Base-by-base conservation (phyloP, 2,797 vertebrate species). In the Neoniphon sammara region DNA sequence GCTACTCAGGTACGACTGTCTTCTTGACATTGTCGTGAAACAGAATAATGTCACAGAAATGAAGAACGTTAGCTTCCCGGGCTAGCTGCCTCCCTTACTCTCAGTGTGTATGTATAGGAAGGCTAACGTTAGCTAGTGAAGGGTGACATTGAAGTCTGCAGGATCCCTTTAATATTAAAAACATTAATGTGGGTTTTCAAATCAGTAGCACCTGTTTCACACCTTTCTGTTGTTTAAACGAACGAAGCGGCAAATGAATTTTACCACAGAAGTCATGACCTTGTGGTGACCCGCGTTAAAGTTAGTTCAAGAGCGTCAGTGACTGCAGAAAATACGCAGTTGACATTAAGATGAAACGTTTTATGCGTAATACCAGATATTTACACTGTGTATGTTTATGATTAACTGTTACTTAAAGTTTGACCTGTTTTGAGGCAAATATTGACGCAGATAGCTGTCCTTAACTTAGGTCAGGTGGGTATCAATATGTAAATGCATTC, bases 271-370 rank as follows among this genome's bases (percentile, higher is more conserved):
- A 53, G 39, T 36, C 70, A 75, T 90, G 93, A 89, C 93, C 93
- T 94, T 94, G 92, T 50, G 61, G 78, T 91, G 93, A 93, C 93
- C 91, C 86, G 70, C 59, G 52, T 76, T 4, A 23, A 15, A 23
- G 42, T 68, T 36, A 7, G 31, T 87, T 87, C 70, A 55, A 4
- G 79, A 77, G 79, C 0, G 76, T 90, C 80, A 82, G 1, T 68
- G 8, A 4, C 46, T 78, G 81, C 78, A 78, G 49, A 11, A n/a
- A 58, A 23, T 44, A 23, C 87, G 85, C 85, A 89, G 59, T 18
- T 8, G 9, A 54, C n/a, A 21, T 20, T 30, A 12, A 15, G 39
- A 14, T 11, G 1, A 39, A 15, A 12, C 3, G 39, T 42, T 14
- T 2, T 14, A 11, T 42, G 39, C 25, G 23, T 61, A 10, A 15